Evolutionary conservation across 2,113 vertebrate species (phyloP).

Genomic region (Jaculus jaculus): DNA sequence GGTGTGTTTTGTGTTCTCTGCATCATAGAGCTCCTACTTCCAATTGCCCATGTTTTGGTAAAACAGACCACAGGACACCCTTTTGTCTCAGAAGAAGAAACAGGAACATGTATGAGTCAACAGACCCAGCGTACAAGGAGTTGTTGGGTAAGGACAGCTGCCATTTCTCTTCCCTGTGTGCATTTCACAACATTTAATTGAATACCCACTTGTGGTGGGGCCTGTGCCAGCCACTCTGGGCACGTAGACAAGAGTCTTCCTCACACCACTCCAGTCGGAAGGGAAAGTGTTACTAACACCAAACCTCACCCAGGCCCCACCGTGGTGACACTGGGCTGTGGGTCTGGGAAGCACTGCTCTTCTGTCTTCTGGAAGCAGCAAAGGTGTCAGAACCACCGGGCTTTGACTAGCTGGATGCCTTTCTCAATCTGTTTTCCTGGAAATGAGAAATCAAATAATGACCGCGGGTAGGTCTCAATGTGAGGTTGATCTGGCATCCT

Average conservation of each 20-base stretch:
- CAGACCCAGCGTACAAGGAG: not conserved
- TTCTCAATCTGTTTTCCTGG: slow-evolving; percentile 19
- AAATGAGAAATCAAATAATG: slow-evolving; percentile 2
- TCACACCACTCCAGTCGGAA: not conserved
- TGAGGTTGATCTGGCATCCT: not conserved
- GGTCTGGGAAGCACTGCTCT: not conserved
- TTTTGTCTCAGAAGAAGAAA: slow-evolving; percentile 12
- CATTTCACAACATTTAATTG: not conserved
- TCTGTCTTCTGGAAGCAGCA: not conserved
- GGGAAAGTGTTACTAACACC: not conserved
- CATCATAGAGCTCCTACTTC: not conserved
- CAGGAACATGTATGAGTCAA: not conserved
- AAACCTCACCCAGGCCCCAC: accelerated
- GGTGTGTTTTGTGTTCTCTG: slow-evolving; percentile 9
- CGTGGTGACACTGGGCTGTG: not conserved
- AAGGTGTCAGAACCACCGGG: not conserved
- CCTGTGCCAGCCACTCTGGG: not conserved
- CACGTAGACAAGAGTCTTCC: not conserved
- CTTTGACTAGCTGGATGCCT: not conserved
- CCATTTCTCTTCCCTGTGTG: not conserved
- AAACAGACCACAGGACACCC: slow-evolving; percentile 10
- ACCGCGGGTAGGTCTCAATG: not conserved
- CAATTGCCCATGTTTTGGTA: slow-evolving; percentile 45
- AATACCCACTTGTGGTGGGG: not conserved
- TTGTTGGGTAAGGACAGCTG: not conserved